Base-by-base conservation (phyloP, 2,797 vertebrate species). In the Lycodopsis pacificus region DNA sequence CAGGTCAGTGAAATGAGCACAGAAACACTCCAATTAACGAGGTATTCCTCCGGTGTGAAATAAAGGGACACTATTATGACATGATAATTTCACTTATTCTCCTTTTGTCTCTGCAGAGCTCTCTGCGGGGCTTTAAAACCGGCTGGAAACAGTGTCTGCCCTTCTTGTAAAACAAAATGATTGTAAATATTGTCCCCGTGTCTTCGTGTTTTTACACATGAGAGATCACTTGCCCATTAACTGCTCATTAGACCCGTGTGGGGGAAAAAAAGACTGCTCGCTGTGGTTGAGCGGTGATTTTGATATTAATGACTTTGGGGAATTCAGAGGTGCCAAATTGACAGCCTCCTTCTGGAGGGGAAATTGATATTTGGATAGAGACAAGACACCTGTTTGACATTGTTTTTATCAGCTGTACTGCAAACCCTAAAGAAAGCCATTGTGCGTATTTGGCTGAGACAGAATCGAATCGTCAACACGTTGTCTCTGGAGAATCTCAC, bases 401-500 rank as follows among this genome's bases (percentile, higher is more conserved):
- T 22, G 58, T 64, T 83, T 76, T 22, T 38, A 54, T 68, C 13
- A 64, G 57, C 22, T 48, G 20, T 51, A 2, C 30, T 2, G 36
- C 4, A 64, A 42, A 56, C 20, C 25, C 36, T 57, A 11, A 59
- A 46, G 22, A 34, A 12, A 20, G 22, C n/a, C 3, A 1, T 54
- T 46, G 2, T 1, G 32, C 5, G 12, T 59, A 44, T 72, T 34
- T 44, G 70, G 1, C 68, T 32, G 51, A 34, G 32, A 34, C 25
- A 46, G 34, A 51, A 61, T 69, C 46, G 12, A 73, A 72, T 5
- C 3, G 2, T 40, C 7, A 25, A n/a, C 6, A 62, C 17, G 14
- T 34, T 38, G 15, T 8, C 6, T 20, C 53, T 58, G 30, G 2
- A 46, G 49, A 5, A 7, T 51, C 96, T 95, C 86, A 99, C 98